These are phyloP conservation scores for Pectinophora gossypiella DNA, from an alignment of 1,140 invertebrate genomes.

Conservation along the genomic window DNA sequence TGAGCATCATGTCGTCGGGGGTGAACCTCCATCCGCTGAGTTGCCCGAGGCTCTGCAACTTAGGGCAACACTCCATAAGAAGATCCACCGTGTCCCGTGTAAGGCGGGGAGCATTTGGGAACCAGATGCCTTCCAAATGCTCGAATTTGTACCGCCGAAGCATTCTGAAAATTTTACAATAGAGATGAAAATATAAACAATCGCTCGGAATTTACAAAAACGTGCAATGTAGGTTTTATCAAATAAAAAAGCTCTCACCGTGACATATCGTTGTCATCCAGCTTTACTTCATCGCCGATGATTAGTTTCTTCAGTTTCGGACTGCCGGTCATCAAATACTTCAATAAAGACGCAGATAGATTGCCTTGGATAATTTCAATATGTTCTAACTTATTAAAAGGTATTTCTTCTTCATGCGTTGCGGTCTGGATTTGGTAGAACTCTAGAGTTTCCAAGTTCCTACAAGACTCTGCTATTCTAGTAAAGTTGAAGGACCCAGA, in stretches of 20 bases:
- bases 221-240: no score
- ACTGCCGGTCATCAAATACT: constrained; percentile 76
- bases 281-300: constrained; percentile 77
- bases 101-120: constrained; percentile 77
- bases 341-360: constrained; percentile 73
- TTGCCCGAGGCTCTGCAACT: constrained; percentile 77
- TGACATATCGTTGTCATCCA: constrained; percentile 79
- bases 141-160: constrained; percentile 75
- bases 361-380: constrained; percentile 79
- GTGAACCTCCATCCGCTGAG: constrained; percentile 79
- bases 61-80: constrained; percentile 79
- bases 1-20: constrained; percentile 78
- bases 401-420: constrained; percentile 75
- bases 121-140: constrained; percentile 79
- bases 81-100: constrained; percentile 77
- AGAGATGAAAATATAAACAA: no score
- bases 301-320: constrained; percentile 78
- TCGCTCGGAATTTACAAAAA: no score
- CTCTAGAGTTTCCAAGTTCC: constrained; percentile 76
- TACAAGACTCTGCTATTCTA: constrained; percentile 75
- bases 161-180: constrained; percentile 61
- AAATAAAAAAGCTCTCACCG: constrained; percentile 56
- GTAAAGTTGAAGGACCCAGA: constrained; percentile 77
- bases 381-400: constrained; percentile 77
- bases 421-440: constrained; percentile 78